phyloP scores from a whole-genome alignment of 2,797 vertebrate genomes.

The Poeciliopsis paucimaculata region DNA sequence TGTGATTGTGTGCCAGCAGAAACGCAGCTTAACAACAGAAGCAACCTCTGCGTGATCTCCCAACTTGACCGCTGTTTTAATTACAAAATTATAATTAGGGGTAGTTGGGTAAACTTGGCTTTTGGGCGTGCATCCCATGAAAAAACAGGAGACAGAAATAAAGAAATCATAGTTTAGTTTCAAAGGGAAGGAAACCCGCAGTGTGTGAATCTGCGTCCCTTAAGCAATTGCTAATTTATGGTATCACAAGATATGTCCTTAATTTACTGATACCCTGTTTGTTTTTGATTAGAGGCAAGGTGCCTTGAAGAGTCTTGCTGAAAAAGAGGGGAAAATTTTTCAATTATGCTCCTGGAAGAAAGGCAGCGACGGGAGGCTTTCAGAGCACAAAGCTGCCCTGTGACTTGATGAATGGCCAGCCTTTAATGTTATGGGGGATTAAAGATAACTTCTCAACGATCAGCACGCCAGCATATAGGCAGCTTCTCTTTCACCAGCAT shows the following conservation, averaged over 20 bases:
- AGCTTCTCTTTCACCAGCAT: constrained; percentile 81
- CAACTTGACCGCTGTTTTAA: constrained; percentile 74
- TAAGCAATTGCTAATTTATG: constrained; percentile 64
- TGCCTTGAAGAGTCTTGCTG: constrained; percentile 55
- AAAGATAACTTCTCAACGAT: constrained; percentile 84
- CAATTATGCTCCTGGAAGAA: constrained; percentile 77
- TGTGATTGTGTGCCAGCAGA: constrained; percentile 60
- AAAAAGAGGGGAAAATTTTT: constrained; percentile 49
- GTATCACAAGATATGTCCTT: constrained; percentile 69
- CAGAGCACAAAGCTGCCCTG: constrained; percentile 77
- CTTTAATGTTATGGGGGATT: constrained; percentile 85
- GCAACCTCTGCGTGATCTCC: constrained; percentile 65
- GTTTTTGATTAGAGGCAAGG: constrained; percentile 73
- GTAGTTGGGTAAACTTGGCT: constrained; percentile 57
- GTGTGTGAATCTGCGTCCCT: constrained; percentile 41
- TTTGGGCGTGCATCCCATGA: constrained; percentile 24
- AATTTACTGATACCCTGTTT: constrained; percentile 77
- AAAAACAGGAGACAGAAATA: constrained; percentile 23
- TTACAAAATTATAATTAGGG: constrained; percentile 70
- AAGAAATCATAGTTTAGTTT: constrained; percentile 39
- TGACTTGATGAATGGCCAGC: constrained; percentile 84
- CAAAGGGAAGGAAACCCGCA: constrained; percentile 22
- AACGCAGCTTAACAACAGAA: constrained; percentile 61
- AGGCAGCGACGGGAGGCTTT: constrained; percentile 74
- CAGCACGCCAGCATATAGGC: constrained; percentile 78